These are phyloP conservation scores for Hydrolagus colliei DNA, from an alignment of 2,797 vertebrate species.

Conservation along the genomic window DNA sequence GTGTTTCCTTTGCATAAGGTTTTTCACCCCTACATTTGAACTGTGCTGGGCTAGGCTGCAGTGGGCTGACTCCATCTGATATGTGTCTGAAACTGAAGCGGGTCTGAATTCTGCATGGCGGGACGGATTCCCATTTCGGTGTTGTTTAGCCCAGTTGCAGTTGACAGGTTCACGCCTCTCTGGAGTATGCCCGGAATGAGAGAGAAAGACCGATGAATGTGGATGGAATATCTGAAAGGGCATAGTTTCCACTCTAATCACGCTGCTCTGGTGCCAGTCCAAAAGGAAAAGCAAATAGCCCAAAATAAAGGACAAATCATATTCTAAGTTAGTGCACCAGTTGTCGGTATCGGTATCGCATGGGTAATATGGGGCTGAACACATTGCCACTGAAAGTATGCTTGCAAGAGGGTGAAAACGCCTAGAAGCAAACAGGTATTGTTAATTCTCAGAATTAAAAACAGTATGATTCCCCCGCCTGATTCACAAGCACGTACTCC, in stretches of 20 bases:
- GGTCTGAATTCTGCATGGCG: background rate
- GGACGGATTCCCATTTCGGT: background rate
- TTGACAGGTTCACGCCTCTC: conserved; percentile 1
- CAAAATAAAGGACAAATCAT: background rate
- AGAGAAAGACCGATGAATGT: background rate
- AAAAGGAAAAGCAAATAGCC: background rate
- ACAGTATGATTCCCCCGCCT: background rate
- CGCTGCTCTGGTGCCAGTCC: background rate
- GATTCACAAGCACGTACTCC: background rate
- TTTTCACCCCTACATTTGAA: too few species aligned
- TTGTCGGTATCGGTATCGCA: background rate
- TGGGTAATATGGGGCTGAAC: background rate
- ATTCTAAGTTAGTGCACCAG: background rate
- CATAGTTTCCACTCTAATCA: too few species aligned
- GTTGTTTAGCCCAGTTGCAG: background rate
- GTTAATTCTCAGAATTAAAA: too few species aligned
- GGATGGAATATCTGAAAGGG: background rate
- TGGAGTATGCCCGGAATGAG: background rate
- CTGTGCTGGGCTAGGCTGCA: background rate
- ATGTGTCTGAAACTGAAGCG: background rate
- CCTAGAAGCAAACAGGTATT: background rate
- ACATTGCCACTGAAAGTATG: background rate
- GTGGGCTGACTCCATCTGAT: background rate
- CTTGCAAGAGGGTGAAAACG: background rate
- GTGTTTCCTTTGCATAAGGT: too few species aligned